Percentiles rank a stretch among this genome's conserved stretches.
Evolutionary conservation across 2,797 vertebrate genomes (phyloP).

Genomic region (Molossus molossus): DNA sequence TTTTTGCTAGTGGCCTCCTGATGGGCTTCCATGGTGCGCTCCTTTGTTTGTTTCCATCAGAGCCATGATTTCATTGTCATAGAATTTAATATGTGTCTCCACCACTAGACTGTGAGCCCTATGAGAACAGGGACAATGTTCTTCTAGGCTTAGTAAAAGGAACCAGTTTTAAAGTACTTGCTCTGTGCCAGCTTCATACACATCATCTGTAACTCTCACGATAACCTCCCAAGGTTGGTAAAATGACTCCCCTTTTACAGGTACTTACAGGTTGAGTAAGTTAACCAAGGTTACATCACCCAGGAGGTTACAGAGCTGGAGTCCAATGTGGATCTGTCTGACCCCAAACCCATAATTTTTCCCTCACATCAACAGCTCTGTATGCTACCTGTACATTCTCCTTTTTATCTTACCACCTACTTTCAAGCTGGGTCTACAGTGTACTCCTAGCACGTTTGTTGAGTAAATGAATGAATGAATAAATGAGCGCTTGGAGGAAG

Average conservation of each 20-base stretch:
- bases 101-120: neutral
- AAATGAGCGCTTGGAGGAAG: neutral
- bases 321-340: neutral
- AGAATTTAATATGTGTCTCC: neutral
- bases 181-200: neutral
- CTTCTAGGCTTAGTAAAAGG: neutral
- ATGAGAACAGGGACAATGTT: neutral
- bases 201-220: neutral
- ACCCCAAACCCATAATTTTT: conserved; percentile 1
- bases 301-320: neutral
- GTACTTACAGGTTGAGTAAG: neutral
- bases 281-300: neutral
- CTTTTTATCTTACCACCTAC: neutral
- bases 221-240: neutral
- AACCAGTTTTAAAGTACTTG: neutral
- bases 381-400: neutral
- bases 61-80: neutral
- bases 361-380: neutral
- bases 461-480: neutral
- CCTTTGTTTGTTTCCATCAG: neutral
- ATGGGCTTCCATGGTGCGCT: neutral
- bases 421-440: neutral
- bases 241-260: neutral
- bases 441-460: neutral
- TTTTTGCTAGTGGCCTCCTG: neutral